phyloP scores from a whole-genome alignment of 92 coral and sea anemone species.

The Umimayanthus chanpuru region DNA sequence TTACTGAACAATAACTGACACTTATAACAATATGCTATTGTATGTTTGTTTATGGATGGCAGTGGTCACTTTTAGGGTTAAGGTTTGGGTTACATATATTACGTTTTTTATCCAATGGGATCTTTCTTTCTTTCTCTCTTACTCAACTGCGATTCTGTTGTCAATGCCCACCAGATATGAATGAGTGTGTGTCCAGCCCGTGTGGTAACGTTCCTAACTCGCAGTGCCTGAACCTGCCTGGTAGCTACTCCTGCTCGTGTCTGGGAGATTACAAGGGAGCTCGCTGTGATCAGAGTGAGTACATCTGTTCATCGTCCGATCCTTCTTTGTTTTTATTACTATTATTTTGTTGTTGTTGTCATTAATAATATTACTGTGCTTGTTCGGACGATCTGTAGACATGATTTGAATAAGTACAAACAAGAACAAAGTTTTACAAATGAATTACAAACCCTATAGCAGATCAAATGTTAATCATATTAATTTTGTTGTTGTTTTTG shows the following conservation, averaged over 20 bases:
- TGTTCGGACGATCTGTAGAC: no score
- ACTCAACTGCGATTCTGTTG: background rate
- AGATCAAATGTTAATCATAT: no score
- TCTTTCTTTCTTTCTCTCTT: no score
- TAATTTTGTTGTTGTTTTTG: background rate
- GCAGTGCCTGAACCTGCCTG: conserved; percentile 72
- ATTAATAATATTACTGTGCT: background rate
- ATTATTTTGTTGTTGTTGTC: background rate
- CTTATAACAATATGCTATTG: no score
- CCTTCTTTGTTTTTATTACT: background rate
- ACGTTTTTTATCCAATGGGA: no score
- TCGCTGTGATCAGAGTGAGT: conserved; percentile 69
- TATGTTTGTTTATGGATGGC: no score
- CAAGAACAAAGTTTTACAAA: no score
- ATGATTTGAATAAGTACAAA: no score
- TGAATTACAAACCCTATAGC: no score
- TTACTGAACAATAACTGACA: no score
- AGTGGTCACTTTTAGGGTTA: no score
- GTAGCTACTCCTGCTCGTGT: conserved; percentile 65
- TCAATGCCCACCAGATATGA: conserved; percentile 54
- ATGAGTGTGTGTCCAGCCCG: conserved; percentile 61
- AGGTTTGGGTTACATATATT: no score
- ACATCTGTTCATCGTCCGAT: background rate
- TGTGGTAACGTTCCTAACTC: conserved; percentile 47
- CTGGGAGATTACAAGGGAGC: conserved; percentile 64